Base-by-base conservation (phyloP, 2,888 invertebrate genomes). In the Agrilus mali region DNA sequence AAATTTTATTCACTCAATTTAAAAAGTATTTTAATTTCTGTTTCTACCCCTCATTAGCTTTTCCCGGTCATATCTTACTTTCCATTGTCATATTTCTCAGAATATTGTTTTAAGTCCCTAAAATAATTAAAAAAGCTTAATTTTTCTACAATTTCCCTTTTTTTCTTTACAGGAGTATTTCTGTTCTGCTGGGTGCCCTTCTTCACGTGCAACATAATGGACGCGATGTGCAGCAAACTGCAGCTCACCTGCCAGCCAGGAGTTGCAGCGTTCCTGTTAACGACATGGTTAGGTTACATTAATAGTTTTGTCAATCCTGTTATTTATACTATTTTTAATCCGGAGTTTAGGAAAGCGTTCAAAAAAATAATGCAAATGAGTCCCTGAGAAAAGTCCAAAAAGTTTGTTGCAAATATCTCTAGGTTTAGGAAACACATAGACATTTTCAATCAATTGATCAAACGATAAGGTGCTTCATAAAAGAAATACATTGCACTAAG, bases 151-250 rank as follows among this genome's bases (percentile, higher is more conserved):
- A 2, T 10, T 27, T 5, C 10, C 27, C 42, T 48, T 50, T 48
- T 55, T 53, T 53, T 59, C 54, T 51, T 71, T 73, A n/a, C 75
- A 97, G 97, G 94, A 57, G 93, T 96, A 3, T 98, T 98, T 68
- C 79, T 98, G 35, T 80, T 95, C 60, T 98, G 97, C 70, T 98
- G 97, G 97, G 86, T 94, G 48, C 98, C 98, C 33, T 98, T 98
- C 74, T 98, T 98, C 78, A 90, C 93, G 2, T 93, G 95, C 71
- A 95, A 94, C 69, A 92, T 96, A 52, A 80, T 95, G 72, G 95
- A 94, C 63, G 98, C 96, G 8, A 81, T 97, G 65, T 96, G 96
- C 73, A 86, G 86, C 57, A 90, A 93, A 67, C 71, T 87, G 55
- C 77, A 77, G 40, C 73, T 78, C 54, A 75, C 80, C 50, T 89